A percentile compares a stretch with the other conserved stretches of the same genome.
phyloP scores from a whole-genome alignment of 2,797 vertebrate genomes.

The Hemibagrus guttatus region DNA sequence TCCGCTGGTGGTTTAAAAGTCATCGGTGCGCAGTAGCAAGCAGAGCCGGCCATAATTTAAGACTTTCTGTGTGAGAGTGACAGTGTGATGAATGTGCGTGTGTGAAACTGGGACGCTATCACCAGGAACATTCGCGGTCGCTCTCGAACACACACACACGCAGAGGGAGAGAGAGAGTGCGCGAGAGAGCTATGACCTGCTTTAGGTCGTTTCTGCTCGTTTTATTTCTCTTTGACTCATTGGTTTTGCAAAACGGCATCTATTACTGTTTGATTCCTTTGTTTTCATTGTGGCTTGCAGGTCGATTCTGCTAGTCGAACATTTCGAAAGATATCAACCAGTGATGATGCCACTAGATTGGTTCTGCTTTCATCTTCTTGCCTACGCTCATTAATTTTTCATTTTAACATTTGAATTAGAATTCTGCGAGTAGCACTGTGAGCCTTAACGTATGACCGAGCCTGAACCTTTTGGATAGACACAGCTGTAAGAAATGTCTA shows the following conservation, averaged over 20 bases:
- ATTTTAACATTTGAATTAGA: background rate
- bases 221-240: background rate
- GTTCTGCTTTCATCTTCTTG: background rate
- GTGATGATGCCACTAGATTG: background rate
- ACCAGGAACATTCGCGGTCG: slow-evolving; percentile 38
- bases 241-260: background rate
- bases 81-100: slow-evolving; percentile 47
- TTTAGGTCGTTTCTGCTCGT: slow-evolving; percentile 16
- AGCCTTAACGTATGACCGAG: background rate
- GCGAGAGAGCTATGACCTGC: slow-evolving; percentile 38
- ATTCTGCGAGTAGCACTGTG: background rate
- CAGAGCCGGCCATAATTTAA: slow-evolving; percentile 42
- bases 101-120: slow-evolving; percentile 52
- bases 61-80: slow-evolving; percentile 32
- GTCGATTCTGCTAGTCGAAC: background rate
- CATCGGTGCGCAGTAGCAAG: slow-evolving; percentile 20
- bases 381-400: background rate
- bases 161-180: too few relatives aligned
- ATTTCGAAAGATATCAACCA: background rate
- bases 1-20: slow-evolving; percentile 36
- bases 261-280: slow-evolving; percentile 10
- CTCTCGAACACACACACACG: background rate
- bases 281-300: background rate
- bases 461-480: background rate
- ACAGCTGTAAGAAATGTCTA: background rate